Evolutionary conservation across 2,797 vertebrate species (phyloP).

Genomic region (Kryptolebias ocellatus): DNA sequence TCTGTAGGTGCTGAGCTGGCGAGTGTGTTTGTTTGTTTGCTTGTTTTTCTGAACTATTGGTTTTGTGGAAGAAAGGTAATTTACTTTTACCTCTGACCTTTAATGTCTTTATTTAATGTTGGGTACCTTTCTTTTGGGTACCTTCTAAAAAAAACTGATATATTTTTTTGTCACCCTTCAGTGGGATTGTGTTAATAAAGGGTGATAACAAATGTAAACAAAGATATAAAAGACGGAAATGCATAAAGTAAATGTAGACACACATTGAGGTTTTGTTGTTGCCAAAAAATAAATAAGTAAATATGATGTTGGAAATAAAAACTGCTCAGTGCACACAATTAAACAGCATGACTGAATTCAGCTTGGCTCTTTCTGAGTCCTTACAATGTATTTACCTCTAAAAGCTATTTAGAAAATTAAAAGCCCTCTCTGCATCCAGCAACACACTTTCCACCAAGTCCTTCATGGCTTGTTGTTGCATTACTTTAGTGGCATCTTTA

Average conservation of each 20-base stretch:
- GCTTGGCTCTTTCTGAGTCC: slow-evolving; percentile 41
- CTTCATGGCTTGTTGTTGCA: slow-evolving; percentile 33
- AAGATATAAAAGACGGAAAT: slow-evolving; percentile 30
- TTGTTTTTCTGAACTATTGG: not conserved
- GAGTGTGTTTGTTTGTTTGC: no score
- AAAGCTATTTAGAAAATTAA: slow-evolving; percentile 56
- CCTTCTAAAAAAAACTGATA: slow-evolving; percentile 35
- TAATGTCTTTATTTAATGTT: slow-evolving; percentile 30
- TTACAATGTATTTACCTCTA: slow-evolving; percentile 41
- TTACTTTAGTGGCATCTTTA: slow-evolving; percentile 31
- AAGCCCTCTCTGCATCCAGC: slow-evolving; percentile 35
- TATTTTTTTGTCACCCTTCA: not conserved
- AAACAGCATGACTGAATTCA: slow-evolving; percentile 32
- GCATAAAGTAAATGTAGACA: slow-evolving; percentile 53
- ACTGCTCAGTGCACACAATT: slow-evolving; percentile 25
- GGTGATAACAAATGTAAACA: slow-evolving; percentile 41
- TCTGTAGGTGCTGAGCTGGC: no score
- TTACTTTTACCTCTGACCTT: slow-evolving; percentile 29
- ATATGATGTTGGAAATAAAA: slow-evolving; percentile 1
- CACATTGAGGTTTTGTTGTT: slow-evolving; percentile 10
- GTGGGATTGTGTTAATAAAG: slow-evolving; percentile 20
- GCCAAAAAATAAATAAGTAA: no score
- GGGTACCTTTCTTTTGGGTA: slow-evolving; percentile 16
- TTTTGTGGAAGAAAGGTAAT: slow-evolving; percentile 45
- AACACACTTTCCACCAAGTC: slow-evolving; percentile 28